Evolutionary conservation across 1,140 invertebrate genomes (phyloP), one percentile per base, ranked within the genome.

Genomic region (Listronotus bonariensis): DNA sequence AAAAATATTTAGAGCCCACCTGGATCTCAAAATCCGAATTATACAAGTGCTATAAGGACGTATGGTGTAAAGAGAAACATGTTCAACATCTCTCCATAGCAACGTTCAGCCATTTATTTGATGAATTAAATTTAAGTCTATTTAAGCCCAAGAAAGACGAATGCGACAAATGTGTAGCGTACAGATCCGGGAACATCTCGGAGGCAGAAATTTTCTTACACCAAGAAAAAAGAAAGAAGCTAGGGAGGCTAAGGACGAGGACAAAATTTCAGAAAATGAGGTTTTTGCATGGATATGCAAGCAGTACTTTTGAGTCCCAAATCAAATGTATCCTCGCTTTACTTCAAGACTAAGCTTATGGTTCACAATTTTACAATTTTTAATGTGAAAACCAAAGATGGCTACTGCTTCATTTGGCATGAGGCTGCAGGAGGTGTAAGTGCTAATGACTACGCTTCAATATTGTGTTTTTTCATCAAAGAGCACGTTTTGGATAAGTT

Each of bases 231-330:
- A 40, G 38, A 40, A 40, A 14, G 38, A 40, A 40, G 38, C n/a
- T 14, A 10, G 38, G 7, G 38, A 40, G 10, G 38, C 38, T 12
- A 40, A 40, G n/a, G 38, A 12, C 3, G 38, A 10, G n/a, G n/a
- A 40, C 7, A 14, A 40, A 40, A 14, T 40, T 40, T 40, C 20
- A 3, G 20, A 26, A 26, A 26, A 26, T 26, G 20, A 26, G 42
- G 66, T 71, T 67, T 69, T 40, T 71, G 70, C 18, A 65, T 73
- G 41, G 74, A 77, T 65, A 17, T 75, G 10, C 68, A 74, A 58
- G 58, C 72, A 11, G 68, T 77, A 18, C 58, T 73, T 26, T 42
- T 72, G 36, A 26, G 34, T 31, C 74, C 74, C 14, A 60, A 43
- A 26, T 63, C 71, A 26, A 71, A 77, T 40, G 69, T 74, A 34